Percentiles rank a stretch among this genome's conserved stretches.
Conservation (phyloP, 1,140 invertebrate genomes). For the Phymastichus coffea region DNA sequence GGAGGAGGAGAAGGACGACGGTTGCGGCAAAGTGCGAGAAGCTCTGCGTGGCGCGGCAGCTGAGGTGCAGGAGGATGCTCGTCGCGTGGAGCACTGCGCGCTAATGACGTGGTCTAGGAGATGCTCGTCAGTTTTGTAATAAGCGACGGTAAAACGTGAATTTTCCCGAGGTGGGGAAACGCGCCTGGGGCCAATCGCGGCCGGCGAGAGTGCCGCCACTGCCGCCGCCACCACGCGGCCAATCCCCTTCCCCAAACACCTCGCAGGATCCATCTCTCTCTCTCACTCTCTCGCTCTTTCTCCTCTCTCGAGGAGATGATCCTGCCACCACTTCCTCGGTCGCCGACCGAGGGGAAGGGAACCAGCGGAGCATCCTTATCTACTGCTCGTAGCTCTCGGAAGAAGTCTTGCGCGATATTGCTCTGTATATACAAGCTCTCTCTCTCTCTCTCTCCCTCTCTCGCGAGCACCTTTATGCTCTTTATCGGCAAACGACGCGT, state of each 20-base stretch:
- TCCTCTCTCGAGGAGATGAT: neutral
- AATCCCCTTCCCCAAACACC: constrained; percentile 32
- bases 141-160: constrained; percentile 56
- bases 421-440: too few species aligned
- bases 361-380: too few species aligned
- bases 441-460: neutral
- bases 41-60: neutral
- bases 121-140: constrained; percentile 58
- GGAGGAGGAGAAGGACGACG: constrained; percentile 38
- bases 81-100: constrained; percentile 52
- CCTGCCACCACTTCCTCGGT: neutral
- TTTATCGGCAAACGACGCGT: neutral
- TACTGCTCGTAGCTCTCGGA: too few species aligned
- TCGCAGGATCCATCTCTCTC: neutral
- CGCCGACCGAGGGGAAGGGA: neutral
- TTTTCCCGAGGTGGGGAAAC: constrained; percentile 56
- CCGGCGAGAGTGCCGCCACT: constrained; percentile 19
- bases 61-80: constrained; percentile 44
- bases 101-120: constrained; percentile 59
- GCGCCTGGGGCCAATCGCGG: constrained; percentile 46
- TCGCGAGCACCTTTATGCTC: neutral
- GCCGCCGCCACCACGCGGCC: constrained; percentile 32
- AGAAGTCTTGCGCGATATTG: too few species aligned
- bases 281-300: constrained; percentile 9
- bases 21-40: neutral